Percentiles rank a stretch among this genome's conserved stretches.
Evolutionary conservation across 1,140 invertebrate genomes (phyloP).

Genomic region (Ostrea edulis): DNA sequence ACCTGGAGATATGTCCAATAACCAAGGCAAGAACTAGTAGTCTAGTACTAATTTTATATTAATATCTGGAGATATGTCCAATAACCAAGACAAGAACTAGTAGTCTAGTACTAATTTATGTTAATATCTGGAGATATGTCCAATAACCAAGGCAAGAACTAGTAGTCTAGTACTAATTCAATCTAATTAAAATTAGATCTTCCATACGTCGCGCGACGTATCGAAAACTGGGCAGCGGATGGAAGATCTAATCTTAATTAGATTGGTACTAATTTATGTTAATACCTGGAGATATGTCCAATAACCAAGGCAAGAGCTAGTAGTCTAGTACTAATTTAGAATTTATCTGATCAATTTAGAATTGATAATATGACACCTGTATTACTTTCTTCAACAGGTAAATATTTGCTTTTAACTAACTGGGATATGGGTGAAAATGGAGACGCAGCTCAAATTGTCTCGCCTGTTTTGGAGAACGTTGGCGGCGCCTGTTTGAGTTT

Average conservation of each 20-base stretch:
- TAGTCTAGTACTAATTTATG: neutral
- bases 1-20: neutral
- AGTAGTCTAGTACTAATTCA: too few species aligned
- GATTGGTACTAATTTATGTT: too few species aligned
- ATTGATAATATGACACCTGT: neutral
- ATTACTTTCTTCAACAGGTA: slow-evolving; percentile 10
- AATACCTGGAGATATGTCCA: neutral
- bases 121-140: neutral
- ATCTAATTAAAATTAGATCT: too few species aligned
- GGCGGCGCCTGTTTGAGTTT: slow-evolving; percentile 1
- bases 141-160: neutral
- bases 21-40: neutral
- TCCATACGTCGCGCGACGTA: too few species aligned
- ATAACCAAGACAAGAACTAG: neutral
- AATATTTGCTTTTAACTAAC: neutral
- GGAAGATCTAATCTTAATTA: too few species aligned
- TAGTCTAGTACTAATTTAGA: neutral
- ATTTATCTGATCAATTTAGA: neutral
- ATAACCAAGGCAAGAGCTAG: neutral
- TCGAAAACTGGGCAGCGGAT: too few species aligned
- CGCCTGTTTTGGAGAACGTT: neutral
- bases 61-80: neutral
- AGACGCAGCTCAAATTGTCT: neutral
- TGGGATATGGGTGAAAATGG: slow-evolving; percentile 11
- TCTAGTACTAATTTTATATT: too few species aligned